Conservation (phyloP, 1,140 invertebrate species). For the Lucilia sericata region DNA sequence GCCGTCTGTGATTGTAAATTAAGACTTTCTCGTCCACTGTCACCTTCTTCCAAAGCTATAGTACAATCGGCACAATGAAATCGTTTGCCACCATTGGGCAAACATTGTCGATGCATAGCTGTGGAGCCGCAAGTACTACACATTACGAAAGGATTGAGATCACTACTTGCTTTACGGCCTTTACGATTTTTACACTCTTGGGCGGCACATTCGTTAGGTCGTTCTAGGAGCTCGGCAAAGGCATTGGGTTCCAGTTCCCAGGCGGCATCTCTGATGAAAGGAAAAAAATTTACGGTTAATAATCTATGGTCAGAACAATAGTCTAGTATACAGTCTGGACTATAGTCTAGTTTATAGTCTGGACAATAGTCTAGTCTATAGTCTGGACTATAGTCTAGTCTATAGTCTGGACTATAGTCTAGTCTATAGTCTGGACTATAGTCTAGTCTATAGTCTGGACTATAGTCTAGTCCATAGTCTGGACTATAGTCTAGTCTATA, state of each 20-base stretch:
- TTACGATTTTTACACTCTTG: conserved; percentile 60
- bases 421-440: too few relatives aligned
- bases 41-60: not conserved
- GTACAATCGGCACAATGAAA: conserved; percentile 48
- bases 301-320: too few relatives aligned
- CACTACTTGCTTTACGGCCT: conserved; percentile 1
- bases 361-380: too few relatives aligned
- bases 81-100: not conserved
- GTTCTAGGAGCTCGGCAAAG: conserved; percentile 69
- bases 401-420: too few relatives aligned
- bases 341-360: too few relatives aligned
- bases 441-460: too few relatives aligned
- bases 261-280: conserved; percentile 71
- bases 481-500: too few relatives aligned
- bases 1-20: not conserved
- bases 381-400: too few relatives aligned
- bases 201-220: conserved; percentile 57
- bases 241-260: conserved; percentile 78
- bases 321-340: too few relatives aligned
- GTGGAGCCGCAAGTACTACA: conserved; percentile 45
- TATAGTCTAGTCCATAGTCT: too few relatives aligned
- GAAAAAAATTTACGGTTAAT: not conserved
- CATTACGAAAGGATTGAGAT: conserved; percentile 39
- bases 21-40: conserved; percentile 38
- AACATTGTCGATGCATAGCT: conserved; percentile 41